These are phyloP conservation scores for Micrastur ruficollis DNA, from an alignment of 2,797 vertebrate genomes.

Conservation along the genomic window DNA sequence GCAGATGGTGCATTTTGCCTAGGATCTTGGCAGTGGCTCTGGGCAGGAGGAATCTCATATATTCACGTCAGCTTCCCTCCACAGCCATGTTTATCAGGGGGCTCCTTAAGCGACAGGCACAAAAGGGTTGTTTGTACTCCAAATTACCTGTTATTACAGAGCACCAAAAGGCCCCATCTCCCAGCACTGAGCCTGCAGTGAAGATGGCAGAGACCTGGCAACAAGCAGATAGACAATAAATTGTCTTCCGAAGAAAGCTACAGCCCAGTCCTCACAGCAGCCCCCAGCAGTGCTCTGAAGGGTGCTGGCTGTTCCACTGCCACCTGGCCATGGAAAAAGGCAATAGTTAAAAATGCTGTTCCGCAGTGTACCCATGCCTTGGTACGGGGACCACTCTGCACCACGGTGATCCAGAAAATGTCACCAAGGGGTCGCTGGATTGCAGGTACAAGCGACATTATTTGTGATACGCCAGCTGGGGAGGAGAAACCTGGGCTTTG, in stretches of 20 bases:
- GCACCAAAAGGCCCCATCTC: constrained; percentile 21
- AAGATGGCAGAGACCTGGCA: constrained; percentile 46
- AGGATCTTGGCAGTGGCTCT: constrained; percentile 59
- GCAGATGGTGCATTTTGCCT: constrained; percentile 64
- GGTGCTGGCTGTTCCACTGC: neutral
- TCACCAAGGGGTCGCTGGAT: neutral
- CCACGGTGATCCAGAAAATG: neutral
- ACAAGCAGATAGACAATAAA: constrained; percentile 46
- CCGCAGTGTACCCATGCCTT: rapidly evolving
- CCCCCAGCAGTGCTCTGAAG: rapidly evolving
- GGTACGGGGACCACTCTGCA: neutral
- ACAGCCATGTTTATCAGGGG: constrained; percentile 69
- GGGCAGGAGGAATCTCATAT: constrained; percentile 63
- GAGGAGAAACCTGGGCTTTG: neutral
- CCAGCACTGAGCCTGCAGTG: neutral
- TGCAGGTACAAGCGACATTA: neutral
- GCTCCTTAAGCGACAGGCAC: constrained; percentile 62
- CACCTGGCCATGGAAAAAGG: neutral
- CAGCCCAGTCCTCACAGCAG: neutral
- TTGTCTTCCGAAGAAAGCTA: neutral
- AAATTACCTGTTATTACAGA: constrained; percentile 49
- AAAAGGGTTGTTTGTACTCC: constrained; percentile 57
- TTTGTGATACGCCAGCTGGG: neutral
- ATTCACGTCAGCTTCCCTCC: constrained; percentile 64
- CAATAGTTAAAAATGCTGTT: neutral